Evolutionary conservation across 2,797 vertebrate genomes (phyloP), one percentile per base, ranked within the genome.

Genomic region (Acipenser oxyrinchus): DNA sequence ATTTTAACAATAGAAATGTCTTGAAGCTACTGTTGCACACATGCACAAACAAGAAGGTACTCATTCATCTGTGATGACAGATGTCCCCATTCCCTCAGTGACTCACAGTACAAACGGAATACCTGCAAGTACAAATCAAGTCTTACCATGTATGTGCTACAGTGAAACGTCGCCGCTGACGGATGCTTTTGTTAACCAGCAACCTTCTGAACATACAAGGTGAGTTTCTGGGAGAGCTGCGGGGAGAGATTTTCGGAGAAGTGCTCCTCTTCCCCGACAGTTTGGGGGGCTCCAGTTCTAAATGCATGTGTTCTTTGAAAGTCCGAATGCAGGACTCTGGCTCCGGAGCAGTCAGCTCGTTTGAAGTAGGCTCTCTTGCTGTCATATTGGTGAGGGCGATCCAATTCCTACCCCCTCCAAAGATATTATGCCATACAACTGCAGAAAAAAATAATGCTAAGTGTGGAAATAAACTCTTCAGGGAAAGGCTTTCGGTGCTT

Each of bases 61-160:
- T 12, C 8, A 53, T 53, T 53, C 8, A 53, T 53, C 8, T 53
- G 51, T 12, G 37, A 37, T 37, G 5, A 37, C 37, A 37, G 37
- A 4, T 6, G 8, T 7, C 60, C 60, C 49, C 49, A 10, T n/a
- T 12, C 51, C 8, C n/a, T 7, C 8, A 57, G n/a, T 53, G 37
- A 37, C 67, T 13, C 37, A 1, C 51, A 7, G 12, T 4, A 10
- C 55, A 12, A 48, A 53, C 65, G 6, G 48, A 51, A 49, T 12
- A 49, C 50, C 58, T 10, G 6, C 58, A 53, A 59, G 15, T 37
- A 5, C 37, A 23, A 60, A 51, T 37, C 48, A 51, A 60, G 6
- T 68, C 96, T 96, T 95, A 99, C 96, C 96, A 99, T 52, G 96
- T 99, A 83, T 99, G 96, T 48, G 96, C 96, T 73, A 99, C 96